These are phyloP conservation scores for Euphydryas editha DNA, from an alignment of 2,888 invertebrate species.

Conservation along the genomic window DNA sequence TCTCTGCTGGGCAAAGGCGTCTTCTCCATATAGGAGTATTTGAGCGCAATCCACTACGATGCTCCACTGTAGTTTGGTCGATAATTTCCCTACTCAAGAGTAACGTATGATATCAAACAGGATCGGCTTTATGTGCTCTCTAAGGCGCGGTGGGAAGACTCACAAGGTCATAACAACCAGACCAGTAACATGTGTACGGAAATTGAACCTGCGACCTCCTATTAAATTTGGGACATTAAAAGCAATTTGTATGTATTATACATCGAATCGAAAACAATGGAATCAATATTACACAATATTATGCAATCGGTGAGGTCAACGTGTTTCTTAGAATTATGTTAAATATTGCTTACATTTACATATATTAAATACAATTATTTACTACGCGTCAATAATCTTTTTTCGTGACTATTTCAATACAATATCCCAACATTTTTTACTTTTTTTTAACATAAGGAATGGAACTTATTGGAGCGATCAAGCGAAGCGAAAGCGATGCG, in stretches of 20 bases:
- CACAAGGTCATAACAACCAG: no score
- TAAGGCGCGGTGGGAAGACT: no score
- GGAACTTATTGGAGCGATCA: background rate
- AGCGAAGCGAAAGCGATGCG: background rate
- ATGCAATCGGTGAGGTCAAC: background rate
- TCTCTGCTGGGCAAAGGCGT: no score
- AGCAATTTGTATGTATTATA: background rate
- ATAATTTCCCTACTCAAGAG: no score
- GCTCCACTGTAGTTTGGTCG: no score
- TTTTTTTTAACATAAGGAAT: background rate
- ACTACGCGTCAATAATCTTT: background rate
- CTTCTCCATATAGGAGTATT: no score
- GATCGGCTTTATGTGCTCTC: no score
- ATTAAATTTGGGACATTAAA: no score
- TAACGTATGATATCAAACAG: no score
- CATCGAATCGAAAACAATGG: background rate
- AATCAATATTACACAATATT: conserved; percentile 10
- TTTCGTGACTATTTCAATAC: background rate
- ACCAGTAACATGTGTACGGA: no score
- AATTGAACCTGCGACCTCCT: no score
- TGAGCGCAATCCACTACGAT: no score
- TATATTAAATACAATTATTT: background rate
- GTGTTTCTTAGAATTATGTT: background rate
- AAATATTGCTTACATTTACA: conserved; percentile 5
- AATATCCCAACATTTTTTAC: background rate